These are phyloP conservation scores for Aspidapion aeneum DNA, from an alignment of 2,888 invertebrate species.

Conservation along the genomic window DNA sequence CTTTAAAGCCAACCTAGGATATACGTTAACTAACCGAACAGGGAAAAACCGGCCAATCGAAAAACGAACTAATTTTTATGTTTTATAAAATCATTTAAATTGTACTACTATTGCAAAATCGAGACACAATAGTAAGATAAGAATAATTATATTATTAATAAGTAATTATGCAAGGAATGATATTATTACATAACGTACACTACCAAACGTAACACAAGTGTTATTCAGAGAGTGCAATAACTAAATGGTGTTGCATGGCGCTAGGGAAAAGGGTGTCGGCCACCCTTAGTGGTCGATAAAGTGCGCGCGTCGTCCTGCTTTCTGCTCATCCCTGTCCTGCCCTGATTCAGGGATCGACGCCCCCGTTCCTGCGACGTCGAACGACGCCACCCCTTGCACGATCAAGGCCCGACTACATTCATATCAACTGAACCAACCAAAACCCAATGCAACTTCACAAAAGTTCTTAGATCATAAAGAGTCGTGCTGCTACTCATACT, in stretches of 20 bases:
- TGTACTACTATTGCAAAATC: conserved; percentile 48
- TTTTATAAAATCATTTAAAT: conserved; percentile 38
- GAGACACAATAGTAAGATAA: conserved; percentile 50
- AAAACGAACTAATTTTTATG: conserved; percentile 44
- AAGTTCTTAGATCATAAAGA: too few relatives aligned
- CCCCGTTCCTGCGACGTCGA: conserved; percentile 20
- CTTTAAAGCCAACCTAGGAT: conserved; percentile 47
- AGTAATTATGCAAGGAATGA: conserved; percentile 52
- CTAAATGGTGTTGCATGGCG: conserved; percentile 56
- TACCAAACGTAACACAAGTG: conserved; percentile 62
- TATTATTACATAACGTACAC: conserved; percentile 55
- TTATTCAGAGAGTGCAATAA: conserved; percentile 60
- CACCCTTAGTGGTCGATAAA: conserved; percentile 42
- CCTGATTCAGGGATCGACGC: conserved; percentile 37
- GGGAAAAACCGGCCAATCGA: conserved; percentile 40
- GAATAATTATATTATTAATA: conserved; percentile 50
- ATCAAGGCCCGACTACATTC: too few relatives aligned
- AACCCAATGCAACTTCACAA: neutral
- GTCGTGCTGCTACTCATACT: too few relatives aligned
- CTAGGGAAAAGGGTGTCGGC: conserved; percentile 53
- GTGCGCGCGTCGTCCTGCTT: conserved; percentile 46
- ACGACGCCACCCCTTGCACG: too few relatives aligned
- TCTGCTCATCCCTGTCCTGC: conserved; percentile 30
- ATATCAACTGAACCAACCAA: neutral
- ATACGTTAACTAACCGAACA: conserved; percentile 44